Evolutionary conservation across 2,113 vertebrate genomes (phyloP).

Genomic region (Seriola dumerili): DNA sequence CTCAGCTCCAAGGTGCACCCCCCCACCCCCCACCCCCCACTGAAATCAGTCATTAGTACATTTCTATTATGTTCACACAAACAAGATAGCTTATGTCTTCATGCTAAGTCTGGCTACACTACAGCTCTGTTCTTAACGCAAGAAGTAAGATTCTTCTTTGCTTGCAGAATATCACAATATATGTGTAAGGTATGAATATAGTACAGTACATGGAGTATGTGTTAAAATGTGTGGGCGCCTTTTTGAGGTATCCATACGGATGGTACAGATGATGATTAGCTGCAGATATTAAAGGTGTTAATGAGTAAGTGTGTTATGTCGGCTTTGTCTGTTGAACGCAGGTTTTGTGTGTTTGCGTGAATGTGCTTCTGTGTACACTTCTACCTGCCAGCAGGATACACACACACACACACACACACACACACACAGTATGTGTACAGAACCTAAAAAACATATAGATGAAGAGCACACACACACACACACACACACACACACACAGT

Average conservation of each 20-base stretch:
- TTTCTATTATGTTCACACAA: too few relatives aligned
- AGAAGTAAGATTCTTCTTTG: too few relatives aligned
- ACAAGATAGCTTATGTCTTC: too few relatives aligned
- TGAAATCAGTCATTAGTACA: too few relatives aligned
- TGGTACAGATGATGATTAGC: neutral
- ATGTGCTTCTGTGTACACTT: neutral
- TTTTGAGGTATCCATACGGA: neutral
- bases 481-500: neutral
- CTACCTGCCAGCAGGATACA: neutral
- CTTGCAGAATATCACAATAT: too few relatives aligned
- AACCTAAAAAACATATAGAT: conserved; percentile 5
- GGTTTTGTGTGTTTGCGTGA: neutral
- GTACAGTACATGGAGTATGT: neutral
- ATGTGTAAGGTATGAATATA: too few relatives aligned
- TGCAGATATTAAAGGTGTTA: neutral
- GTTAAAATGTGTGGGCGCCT: neutral
- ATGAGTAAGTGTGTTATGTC: neutral
- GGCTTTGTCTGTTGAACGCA: neutral
- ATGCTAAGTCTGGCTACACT: too few relatives aligned
- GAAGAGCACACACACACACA: neutral
- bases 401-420: neutral
- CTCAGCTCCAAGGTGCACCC: too few relatives aligned
- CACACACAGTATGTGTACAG: neutral
- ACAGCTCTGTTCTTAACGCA: too few relatives aligned
- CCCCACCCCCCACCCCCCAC: too few relatives aligned